Conservation (phyloP, 2,113 vertebrate species). For the Xiphophorus couchianus region DNA sequence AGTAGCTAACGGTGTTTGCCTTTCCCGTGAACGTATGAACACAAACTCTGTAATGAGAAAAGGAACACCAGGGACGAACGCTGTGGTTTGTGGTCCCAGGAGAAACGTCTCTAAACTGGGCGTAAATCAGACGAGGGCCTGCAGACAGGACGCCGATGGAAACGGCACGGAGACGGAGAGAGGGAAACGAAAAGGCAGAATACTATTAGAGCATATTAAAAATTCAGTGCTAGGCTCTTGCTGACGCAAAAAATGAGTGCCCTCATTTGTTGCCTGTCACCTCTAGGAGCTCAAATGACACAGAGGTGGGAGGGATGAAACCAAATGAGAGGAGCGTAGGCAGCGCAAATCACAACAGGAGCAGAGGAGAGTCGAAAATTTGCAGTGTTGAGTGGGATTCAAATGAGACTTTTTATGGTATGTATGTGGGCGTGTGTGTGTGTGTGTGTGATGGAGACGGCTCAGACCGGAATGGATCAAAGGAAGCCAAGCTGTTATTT, state of each 20-base stretch:
- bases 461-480: slow-evolving; percentile 25
- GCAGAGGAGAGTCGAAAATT: slow-evolving; percentile 8
- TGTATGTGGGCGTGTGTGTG: background rate
- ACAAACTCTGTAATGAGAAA: background rate
- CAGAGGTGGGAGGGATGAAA: slow-evolving; percentile 9
- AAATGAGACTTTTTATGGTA: slow-evolving; percentile 19
- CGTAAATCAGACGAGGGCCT: slow-evolving; percentile 44
- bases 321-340: background rate
- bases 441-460: slow-evolving; percentile 2
- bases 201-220: slow-evolving; percentile 64
- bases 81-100: slow-evolving; percentile 46
- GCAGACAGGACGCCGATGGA: slow-evolving; percentile 12
- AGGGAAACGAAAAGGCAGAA: background rate
- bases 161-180: background rate
- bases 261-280: slow-evolving; percentile 70
- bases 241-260: slow-evolving; percentile 63
- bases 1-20: slow-evolving; percentile 18
- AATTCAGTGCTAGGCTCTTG: slow-evolving; percentile 62
- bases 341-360: slow-evolving; percentile 2
- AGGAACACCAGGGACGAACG: slow-evolving; percentile 11
- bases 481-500: slow-evolving; percentile 23
- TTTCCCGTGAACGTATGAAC: background rate
- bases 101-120: slow-evolving; percentile 38
- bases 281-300: slow-evolving; percentile 50
- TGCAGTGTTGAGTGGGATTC: slow-evolving; percentile 21